phyloP scores from a whole-genome alignment of 2,888 invertebrate genomes.

The Patella ulyssiponensis region DNA sequence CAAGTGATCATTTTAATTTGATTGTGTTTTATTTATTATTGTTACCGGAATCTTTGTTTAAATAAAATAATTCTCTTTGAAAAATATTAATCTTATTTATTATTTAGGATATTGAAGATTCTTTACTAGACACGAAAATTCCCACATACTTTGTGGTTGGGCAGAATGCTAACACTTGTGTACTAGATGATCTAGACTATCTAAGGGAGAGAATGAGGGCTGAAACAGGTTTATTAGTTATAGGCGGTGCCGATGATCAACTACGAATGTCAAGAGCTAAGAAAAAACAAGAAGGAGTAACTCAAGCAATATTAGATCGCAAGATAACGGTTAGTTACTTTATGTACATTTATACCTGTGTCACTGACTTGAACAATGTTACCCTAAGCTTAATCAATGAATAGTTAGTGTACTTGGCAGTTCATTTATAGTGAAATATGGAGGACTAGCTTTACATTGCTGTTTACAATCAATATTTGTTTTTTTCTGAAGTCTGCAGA shows the following conservation, averaged over 20 bases:
- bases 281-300: slow-evolving; percentile 82
- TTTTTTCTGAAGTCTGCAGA: no score
- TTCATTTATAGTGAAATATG: not conserved
- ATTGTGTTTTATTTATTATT: no score
- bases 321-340: slow-evolving; percentile 77
- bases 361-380: not conserved
- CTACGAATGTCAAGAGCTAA: slow-evolving; percentile 81
- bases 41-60: no score
- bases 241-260: slow-evolving; percentile 85
- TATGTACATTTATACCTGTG: not conserved
- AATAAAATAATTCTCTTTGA: no score
- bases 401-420: not conserved
- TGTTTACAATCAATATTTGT: no score
- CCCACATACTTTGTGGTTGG: slow-evolving; percentile 87
- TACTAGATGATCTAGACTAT: slow-evolving; percentile 84
- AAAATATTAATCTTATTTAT: slow-evolving; percentile 3
- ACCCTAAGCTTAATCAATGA: not conserved
- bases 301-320: slow-evolving; percentile 85
- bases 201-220: slow-evolving; percentile 83
- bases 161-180: slow-evolving; percentile 78
- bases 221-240: slow-evolving; percentile 83
- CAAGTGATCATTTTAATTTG: no score
- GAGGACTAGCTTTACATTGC: no score
- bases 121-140: slow-evolving; percentile 80
- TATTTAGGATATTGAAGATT: slow-evolving; percentile 80